A percentile compares a stretch with the other conserved stretches of the same genome.
Evolutionary conservation across 2,888 invertebrate species (phyloP).

Genomic region (Bedellia somnulentella): DNA sequence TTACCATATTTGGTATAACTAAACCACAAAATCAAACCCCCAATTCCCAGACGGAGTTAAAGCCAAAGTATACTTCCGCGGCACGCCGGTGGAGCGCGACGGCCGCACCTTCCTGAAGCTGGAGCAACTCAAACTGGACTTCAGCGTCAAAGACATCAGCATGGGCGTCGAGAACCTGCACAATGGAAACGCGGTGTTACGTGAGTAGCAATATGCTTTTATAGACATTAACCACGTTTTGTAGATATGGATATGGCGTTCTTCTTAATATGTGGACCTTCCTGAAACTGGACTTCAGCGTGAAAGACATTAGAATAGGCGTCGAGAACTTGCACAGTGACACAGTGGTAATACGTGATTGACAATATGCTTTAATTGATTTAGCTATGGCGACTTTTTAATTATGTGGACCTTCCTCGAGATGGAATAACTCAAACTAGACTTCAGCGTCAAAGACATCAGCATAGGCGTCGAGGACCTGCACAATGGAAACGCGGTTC

Average conservation of each 20-base stretch:
- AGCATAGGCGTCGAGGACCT: constrained; percentile 85
- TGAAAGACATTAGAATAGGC: constrained; percentile 81
- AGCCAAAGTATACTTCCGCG: constrained; percentile 82
- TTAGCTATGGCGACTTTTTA: too few relatives aligned
- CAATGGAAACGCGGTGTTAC: constrained; percentile 77
- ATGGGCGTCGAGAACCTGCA: constrained; percentile 87
- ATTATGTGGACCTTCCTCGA: constrained; percentile 69
- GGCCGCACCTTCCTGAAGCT: constrained; percentile 70
- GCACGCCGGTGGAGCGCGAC: constrained; percentile 62
- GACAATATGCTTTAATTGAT: too few relatives aligned
- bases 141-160: constrained; percentile 77
- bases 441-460: constrained; percentile 81
- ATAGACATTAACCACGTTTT: too few relatives aligned
- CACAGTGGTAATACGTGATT: constrained; percentile 79
- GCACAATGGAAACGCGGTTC: constrained; percentile 76
- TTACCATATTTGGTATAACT: too few relatives aligned
- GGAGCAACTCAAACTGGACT: constrained; percentile 82
- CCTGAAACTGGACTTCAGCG: constrained; percentile 80
- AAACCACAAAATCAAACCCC: too few relatives aligned
- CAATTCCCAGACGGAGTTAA: constrained; percentile 81
- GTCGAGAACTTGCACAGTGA: constrained; percentile 82
- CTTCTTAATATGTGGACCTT: too few relatives aligned
- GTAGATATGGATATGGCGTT: too few relatives aligned
- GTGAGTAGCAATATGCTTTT: constrained; percentile 64
- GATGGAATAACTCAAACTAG: constrained; percentile 79